Percentiles rank a stretch among this genome's conserved stretches.
These are phyloP conservation scores for Drosophila pseudoananassae DNA, from an alignment of 1,140 invertebrate genomes.

Conservation along the genomic window DNA sequence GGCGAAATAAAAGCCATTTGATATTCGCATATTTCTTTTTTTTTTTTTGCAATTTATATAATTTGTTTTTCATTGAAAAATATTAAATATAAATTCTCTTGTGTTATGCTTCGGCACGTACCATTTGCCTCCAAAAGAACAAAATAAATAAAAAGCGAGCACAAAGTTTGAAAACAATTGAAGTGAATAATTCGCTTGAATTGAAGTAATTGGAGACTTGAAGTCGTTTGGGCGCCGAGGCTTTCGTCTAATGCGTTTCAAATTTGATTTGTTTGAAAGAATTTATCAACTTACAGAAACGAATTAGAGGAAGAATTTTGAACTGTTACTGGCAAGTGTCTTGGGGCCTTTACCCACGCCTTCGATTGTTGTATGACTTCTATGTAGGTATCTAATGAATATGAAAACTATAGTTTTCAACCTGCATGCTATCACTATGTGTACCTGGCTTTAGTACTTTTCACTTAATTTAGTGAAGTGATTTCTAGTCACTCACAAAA, in stretches of 20 bases:
- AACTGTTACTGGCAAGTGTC: not conserved
- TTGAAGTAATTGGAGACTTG: constrained; percentile 36
- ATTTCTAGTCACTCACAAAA: constrained; percentile 16
- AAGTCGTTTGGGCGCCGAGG: constrained; percentile 25
- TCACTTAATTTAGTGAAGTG: constrained; percentile 21
- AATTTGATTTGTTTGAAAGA: constrained; percentile 38
- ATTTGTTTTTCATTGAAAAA: constrained; percentile 60
- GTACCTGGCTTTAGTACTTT: not conserved
- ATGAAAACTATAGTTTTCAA: not conserved
- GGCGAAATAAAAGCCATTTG: constrained; percentile 67
- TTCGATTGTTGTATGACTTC: not conserved
- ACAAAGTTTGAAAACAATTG: constrained; percentile 45
- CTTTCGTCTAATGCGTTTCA: constrained; percentile 32
- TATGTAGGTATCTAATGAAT: not conserved
- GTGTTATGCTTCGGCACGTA: constrained; percentile 55
- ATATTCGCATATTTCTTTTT: constrained; percentile 45
- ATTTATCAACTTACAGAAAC: constrained; percentile 16
- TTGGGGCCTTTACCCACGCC: too few species aligned
- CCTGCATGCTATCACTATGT: not conserved
- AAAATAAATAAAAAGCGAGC: constrained; percentile 43
- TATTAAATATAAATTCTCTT: constrained; percentile 49
- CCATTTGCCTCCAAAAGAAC: constrained; percentile 28
- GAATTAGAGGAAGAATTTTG: not conserved
- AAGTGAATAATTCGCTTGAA: constrained; percentile 45
- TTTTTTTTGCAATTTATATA: constrained; percentile 53